These are phyloP conservation scores for Crematogaster levior DNA, from an alignment of 2,888 invertebrate species.

Conservation along the genomic window DNA sequence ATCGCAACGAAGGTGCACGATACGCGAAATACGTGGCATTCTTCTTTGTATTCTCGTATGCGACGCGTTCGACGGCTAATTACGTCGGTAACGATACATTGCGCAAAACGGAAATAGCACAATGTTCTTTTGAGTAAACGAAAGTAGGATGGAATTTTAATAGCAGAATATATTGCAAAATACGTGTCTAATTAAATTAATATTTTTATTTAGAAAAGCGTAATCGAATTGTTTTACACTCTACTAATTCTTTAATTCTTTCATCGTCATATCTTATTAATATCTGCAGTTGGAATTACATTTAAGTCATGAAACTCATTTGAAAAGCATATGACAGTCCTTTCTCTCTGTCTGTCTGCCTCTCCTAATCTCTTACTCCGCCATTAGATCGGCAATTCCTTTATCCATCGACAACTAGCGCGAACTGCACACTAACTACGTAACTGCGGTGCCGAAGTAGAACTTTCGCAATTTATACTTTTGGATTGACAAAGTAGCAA, in stretches of 20 bases:
- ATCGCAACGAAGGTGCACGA: slow-evolving; percentile 26
- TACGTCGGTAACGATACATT: slow-evolving; percentile 10
- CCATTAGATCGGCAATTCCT: slow-evolving; percentile 32
- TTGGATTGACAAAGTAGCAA: slow-evolving; percentile 44
- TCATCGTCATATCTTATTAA: background rate
- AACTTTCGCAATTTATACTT: slow-evolving; percentile 56
- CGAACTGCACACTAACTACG: slow-evolving; percentile 34
- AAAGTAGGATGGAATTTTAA: slow-evolving; percentile 14
- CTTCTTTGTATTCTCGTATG: slow-evolving; percentile 1
- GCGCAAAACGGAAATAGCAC: background rate
- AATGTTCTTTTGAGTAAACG: background rate
- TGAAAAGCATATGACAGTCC: background rate
- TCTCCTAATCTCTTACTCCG: background rate
- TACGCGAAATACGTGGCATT: slow-evolving; percentile 7
- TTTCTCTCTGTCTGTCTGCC: background rate
- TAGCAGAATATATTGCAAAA: background rate
- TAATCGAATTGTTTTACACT: background rate
- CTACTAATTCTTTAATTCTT: background rate
- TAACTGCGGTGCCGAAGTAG: slow-evolving; percentile 22
- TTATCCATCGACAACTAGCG: slow-evolving; percentile 14
- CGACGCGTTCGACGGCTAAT: slow-evolving; percentile 34
- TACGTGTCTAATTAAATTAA: background rate
- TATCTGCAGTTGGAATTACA: background rate
- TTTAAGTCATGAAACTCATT: background rate
- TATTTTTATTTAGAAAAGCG: background rate